phyloP scores from a whole-genome alignment of 2,797 vertebrate genomes.

The Micromesistius poutassou region DNA sequence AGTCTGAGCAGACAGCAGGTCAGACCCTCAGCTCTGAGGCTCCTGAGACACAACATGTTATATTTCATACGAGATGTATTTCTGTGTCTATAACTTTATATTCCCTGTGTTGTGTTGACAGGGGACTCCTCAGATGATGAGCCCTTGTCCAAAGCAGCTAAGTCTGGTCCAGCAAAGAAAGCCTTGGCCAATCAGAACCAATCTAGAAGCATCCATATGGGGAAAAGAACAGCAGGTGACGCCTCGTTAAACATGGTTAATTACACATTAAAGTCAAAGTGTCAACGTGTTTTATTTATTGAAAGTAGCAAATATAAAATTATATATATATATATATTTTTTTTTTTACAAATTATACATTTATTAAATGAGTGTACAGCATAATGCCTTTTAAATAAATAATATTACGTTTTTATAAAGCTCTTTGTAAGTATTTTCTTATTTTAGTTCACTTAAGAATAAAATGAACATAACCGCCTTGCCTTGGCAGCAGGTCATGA shows the following conservation, averaged over 20 bases:
- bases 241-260: background rate
- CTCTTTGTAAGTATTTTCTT: too few relatives aligned
- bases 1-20: background rate
- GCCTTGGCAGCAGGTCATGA: too few relatives aligned
- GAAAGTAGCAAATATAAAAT: too few relatives aligned
- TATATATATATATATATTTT: too few relatives aligned
- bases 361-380: too few relatives aligned
- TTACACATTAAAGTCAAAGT: too few relatives aligned
- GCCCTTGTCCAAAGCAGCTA: conserved; percentile 6
- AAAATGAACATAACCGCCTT: too few relatives aligned
- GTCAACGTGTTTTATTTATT: too few relatives aligned
- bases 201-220: background rate
- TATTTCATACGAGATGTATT: background rate
- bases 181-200: background rate
- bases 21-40: background rate
- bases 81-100: background rate
- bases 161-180: background rate
- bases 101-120: conserved; percentile 9
- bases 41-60: background rate
- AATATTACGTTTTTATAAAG: too few relatives aligned
- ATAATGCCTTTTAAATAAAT: too few relatives aligned
- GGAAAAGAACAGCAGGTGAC: background rate
- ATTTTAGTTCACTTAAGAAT: too few relatives aligned
- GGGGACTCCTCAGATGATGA: background rate
- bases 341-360: too few relatives aligned